phyloP scores from a whole-genome alignment of 2,113 vertebrate genomes.

The Orycteropus afer region DNA sequence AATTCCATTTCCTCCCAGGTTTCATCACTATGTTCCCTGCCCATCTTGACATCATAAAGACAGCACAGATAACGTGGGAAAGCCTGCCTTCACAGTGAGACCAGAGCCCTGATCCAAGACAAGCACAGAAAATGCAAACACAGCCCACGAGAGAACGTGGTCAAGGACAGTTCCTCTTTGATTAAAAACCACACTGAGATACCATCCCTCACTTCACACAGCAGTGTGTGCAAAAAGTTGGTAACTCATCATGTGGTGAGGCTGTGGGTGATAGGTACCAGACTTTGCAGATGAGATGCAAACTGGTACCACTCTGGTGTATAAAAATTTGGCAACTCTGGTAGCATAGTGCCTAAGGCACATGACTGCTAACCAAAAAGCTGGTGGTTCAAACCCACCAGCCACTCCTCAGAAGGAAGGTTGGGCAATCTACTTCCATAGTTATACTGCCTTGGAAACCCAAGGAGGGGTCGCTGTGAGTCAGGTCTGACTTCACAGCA shows the following conservation, averaged over 20 bases:
- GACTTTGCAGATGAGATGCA: background rate
- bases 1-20: background rate
- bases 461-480: too few relatives aligned
- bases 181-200: too few relatives aligned
- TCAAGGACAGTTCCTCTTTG: too few relatives aligned
- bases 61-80: background rate
- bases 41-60: background rate
- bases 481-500: too few relatives aligned
- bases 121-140: background rate
- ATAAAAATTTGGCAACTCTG: background rate
- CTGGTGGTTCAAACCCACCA: too few relatives aligned
- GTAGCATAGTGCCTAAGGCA: too few relatives aligned
- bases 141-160: background rate
- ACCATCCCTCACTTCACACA: background rate
- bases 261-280: background rate
- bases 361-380: too few relatives aligned
- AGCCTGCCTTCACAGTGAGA: too few relatives aligned
- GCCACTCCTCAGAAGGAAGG: too few relatives aligned
- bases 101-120: background rate
- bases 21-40: background rate
- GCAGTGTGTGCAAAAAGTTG: background rate
- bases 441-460: too few relatives aligned
- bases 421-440: too few relatives aligned
- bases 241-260: fast-evolving
- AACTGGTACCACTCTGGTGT: background rate